A percentile compares a stretch with the other conserved stretches of the same genome.
phyloP scores from a whole-genome alignment of 2,797 vertebrate genomes.

The Eospalax fontanierii region DNA sequence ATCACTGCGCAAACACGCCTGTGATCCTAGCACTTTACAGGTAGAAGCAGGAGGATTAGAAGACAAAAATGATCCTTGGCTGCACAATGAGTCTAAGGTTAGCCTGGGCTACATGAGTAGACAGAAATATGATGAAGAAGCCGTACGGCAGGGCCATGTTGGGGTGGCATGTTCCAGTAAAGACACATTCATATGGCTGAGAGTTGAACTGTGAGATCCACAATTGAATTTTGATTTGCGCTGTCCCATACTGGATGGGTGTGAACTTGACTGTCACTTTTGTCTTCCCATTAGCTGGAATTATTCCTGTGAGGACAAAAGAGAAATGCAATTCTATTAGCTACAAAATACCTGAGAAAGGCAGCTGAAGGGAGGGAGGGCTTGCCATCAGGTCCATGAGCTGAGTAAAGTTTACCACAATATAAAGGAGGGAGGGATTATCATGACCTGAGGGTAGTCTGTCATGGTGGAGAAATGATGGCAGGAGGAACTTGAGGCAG shows the following conservation, averaged over 20 bases:
- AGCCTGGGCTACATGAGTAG: background rate
- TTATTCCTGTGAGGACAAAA: constrained; percentile 91
- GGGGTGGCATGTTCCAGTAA: constrained; percentile 93
- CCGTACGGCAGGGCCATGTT: constrained; percentile 89
- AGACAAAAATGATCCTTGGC: background rate
- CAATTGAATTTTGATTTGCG: constrained; percentile 93
- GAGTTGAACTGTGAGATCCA: constrained; percentile 94
- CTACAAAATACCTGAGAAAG: background rate
- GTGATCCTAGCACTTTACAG: background rate
- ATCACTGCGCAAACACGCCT: too few relatives aligned
- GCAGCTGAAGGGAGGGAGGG: background rate
- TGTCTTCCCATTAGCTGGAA: constrained; percentile 92
- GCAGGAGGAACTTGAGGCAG: background rate
- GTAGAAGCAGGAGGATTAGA: background rate
- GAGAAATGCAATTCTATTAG: background rate
- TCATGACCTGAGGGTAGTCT: background rate
- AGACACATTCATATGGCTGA: constrained; percentile 92
- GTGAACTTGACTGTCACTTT: constrained; percentile 91
- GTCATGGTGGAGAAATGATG: background rate
- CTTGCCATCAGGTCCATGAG: background rate
- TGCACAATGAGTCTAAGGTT: background rate
- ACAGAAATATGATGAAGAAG: background rate
- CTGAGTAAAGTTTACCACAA: background rate
- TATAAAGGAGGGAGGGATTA: background rate
- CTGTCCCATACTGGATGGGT: constrained; percentile 93